Evolutionary conservation across 2,797 vertebrate species (phyloP).

Genomic region (Lacerta viridis): DNA sequence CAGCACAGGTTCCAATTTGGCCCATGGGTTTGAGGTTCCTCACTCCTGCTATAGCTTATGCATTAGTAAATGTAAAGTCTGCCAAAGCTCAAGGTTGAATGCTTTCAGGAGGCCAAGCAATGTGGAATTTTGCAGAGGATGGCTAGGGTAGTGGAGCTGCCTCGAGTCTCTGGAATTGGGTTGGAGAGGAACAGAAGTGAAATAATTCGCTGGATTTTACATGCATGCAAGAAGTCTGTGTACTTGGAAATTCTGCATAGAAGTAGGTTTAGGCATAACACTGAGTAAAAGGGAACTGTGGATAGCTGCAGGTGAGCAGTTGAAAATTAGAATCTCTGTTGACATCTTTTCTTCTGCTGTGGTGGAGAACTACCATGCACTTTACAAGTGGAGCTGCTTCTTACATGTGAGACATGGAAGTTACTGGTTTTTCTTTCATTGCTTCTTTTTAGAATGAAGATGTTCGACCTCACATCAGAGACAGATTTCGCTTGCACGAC

Average conservation of each 20-base stretch:
- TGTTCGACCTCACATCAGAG: conserved; percentile 96
- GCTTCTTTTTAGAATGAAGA: conserved; percentile 90
- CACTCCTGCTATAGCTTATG: no score
- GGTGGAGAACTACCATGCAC: not conserved
- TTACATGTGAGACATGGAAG: rapidly evolving
- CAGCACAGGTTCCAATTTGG: no score
- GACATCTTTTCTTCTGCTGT: not conserved
- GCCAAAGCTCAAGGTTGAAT: not conserved
- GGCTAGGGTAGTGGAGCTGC: not conserved
- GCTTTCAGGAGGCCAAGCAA: not conserved
- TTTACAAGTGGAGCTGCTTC: rapidly evolving
- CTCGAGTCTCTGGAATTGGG: not conserved
- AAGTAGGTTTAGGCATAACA: no score
- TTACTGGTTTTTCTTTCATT: not conserved
- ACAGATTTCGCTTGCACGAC: conserved; percentile 98
- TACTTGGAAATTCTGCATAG: not conserved
- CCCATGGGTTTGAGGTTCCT: no score
- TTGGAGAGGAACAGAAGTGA: not conserved
- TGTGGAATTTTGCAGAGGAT: not conserved
- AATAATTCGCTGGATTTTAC: not conserved
- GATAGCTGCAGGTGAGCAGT: not conserved
- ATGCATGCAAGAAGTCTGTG: not conserved
- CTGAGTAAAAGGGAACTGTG: not conserved
- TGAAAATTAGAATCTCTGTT: not conserved
- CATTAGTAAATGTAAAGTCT: not conserved